Evolutionary conservation across 2,888 invertebrate species (phyloP).

Genomic region (Chymomyza fuscimana): DNA sequence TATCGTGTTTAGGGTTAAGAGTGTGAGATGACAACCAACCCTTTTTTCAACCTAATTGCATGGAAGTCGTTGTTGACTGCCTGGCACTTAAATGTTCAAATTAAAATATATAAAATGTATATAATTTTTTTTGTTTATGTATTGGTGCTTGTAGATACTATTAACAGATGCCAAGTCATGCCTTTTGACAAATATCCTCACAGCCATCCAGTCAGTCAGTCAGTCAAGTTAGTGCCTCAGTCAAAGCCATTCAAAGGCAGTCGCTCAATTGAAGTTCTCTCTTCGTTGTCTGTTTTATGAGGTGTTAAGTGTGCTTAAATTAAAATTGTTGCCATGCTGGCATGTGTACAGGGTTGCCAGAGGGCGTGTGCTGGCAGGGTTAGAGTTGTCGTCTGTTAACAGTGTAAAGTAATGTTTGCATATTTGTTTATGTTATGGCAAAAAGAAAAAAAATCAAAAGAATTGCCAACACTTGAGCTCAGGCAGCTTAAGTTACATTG

Average conservation of each 20-base stretch:
- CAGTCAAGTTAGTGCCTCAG: conserved; percentile 33
- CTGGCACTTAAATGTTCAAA: conserved; percentile 68
- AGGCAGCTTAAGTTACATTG: background rate
- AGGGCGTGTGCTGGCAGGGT: background rate
- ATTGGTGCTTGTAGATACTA: background rate
- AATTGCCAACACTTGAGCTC: conserved; percentile 6
- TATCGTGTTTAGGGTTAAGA: conserved; percentile 16
- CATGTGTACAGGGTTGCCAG: background rate
- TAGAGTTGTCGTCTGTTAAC: background rate
- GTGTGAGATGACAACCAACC: conserved; percentile 41
- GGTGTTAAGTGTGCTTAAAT: conserved; percentile 77
- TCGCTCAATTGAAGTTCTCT: conserved; percentile 14
- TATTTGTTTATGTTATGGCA: conserved; percentile 69
- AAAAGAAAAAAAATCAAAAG: conserved; percentile 19
- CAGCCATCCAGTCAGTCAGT: conserved; percentile 36
- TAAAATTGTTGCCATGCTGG: conserved; percentile 54
- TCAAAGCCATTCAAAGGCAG: background rate
- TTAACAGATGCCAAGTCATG: background rate
- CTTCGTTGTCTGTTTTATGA: conserved; percentile 25
- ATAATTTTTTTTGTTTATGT: conserved; percentile 58
- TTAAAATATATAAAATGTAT: conserved; percentile 71
- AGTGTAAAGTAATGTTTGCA: conserved; percentile 73
- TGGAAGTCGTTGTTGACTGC: conserved; percentile 63
- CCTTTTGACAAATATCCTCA: background rate
- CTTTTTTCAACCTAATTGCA: conserved; percentile 71